Evolutionary conservation across 2,113 vertebrate genomes (phyloP), one percentile per base, ranked within the genome.

Genomic region (Oreochromis tanganicae): DNA sequence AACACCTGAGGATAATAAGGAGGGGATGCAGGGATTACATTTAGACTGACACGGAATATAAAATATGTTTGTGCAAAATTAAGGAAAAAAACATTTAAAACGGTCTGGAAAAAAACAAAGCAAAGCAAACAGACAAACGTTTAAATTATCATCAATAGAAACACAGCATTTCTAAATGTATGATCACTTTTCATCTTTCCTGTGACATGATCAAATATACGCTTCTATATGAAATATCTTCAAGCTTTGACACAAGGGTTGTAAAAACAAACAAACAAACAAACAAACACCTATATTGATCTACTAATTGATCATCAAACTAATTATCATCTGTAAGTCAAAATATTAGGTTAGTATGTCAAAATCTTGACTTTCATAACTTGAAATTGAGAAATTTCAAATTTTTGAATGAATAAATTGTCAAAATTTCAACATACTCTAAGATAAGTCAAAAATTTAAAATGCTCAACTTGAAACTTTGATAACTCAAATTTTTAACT

Each of bases 1-100:
- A 94, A 91, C 93, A 93, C 83, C 86, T 79, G 46, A 66, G 80
- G 91, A 91, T 95, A 95, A 95, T 91, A 88, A 91, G 89, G 82
- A 90, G 50, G 83, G 88, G 86, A 86, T 61, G 82, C 38, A 29
- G 19, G 57, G 80, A 92, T 84, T 73, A 55, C 9, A 9, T 55
- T 85, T 54, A 80, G 89, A 85, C 66, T 78, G 86, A 88, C 81
- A 29, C 2, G 52, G 36, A 87, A 83, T 4, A 59, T 24, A 80
- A 88, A 81, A 81, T 75, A 82, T 52, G 46, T 55, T 13, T 2
- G 6, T 56, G 41, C 2, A 27, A 85, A 85, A 85, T 50, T 27
- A 68, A 48, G 6, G 3, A 6, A 16, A 9, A 68, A 75, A 78
- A 55, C 3, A 61, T 36, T 34, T 16, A 21, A 52, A 34, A 52